Conservation (phyloP, 2,797 vertebrate genomes). For the Aeoliscus strigatus region DNA sequence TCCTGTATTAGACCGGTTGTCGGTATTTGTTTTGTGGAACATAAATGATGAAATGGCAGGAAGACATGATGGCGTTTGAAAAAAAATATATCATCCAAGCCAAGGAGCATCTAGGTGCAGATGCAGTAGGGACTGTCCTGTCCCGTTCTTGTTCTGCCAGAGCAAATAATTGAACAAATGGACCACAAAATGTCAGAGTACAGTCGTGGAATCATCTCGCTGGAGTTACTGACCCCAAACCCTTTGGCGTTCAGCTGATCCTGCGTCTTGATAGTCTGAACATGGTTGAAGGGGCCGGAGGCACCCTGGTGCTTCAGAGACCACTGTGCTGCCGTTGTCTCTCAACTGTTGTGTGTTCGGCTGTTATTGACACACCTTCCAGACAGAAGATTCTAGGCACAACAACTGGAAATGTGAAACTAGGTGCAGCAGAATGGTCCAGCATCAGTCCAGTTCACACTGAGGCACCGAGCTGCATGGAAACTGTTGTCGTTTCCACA, state of each 20-base stretch:
- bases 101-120: constrained; percentile 11
- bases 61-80: constrained; percentile 3
- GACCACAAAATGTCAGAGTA: constrained; percentile 35
- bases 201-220: constrained; percentile 21
- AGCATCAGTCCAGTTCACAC: too few species aligned
- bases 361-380: too few species aligned
- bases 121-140: constrained; percentile 18
- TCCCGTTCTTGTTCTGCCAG: constrained; percentile 14
- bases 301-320: constrained; percentile 29
- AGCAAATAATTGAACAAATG: constrained; percentile 47
- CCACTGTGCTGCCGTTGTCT: too few species aligned
- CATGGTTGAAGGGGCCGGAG: constrained; percentile 9
- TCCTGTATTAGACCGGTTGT: too few species aligned
- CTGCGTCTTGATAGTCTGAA: constrained; percentile 22
- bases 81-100: constrained; percentile 1
- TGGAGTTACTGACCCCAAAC: constrained; percentile 23
- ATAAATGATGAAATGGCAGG: too few species aligned
- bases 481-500: too few species aligned
- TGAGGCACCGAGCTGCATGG: too few species aligned
- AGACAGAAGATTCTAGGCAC: too few species aligned
- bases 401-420: too few species aligned
- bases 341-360: too few species aligned
- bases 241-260: constrained; percentile 13
- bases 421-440: too few species aligned
- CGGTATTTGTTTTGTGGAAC: too few species aligned